Base-by-base conservation (phyloP, 2,113 vertebrate species). In the Neotragus pygmaeus region DNA sequence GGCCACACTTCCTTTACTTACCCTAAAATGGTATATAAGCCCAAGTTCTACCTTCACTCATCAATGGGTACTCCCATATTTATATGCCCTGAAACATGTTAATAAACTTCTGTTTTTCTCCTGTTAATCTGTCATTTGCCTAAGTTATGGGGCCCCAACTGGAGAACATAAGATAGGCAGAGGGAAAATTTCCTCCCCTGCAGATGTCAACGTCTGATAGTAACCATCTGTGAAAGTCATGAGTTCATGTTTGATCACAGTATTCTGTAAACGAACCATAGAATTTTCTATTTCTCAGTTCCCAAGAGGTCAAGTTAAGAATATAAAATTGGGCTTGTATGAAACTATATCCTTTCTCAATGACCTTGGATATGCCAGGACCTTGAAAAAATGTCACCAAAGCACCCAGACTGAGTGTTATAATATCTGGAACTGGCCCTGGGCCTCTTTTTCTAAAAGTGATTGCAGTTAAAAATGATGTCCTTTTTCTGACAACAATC, bases 261-360 rank as follows among this genome's bases (percentile, higher is more conserved):
- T 51, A 60, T 88, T 92, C 78, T 81, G 88, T 92, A 92, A 90
- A 90, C 55, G 64, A 96, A 75, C 64, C 88, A 60, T 2, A 92
- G 33, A 53, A 92, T 70, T 80, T n/a, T 25, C 13, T 88, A 73
- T 33, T 90, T 96, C 47, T 88, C 85, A 88, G 12, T 84, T 73
- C 45, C 53, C 51, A 94, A 62, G 58, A 66, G 33, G 51, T 14
- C 36, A 85, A 66, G 70, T 87, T 49, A 95, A 80, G 64, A 91
- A 84, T 53, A 90, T 49, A 81, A 70, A 97, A 88, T 53, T 90
- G 92, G 12, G 17, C 19, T 87, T 90, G 51, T 51, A 78, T 73
- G 45, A 39, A 80, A 87, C 28, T 51, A 36, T 0, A 64, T 28
- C n/a, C 27, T 84, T 64, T 39, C 14, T 84, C 17, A 6, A 21